A percentile compares a stretch with the other conserved stretches of the same genome.
Conservation (phyloP, 2,797 vertebrate genomes). For the Phataginus tricuspis region DNA sequence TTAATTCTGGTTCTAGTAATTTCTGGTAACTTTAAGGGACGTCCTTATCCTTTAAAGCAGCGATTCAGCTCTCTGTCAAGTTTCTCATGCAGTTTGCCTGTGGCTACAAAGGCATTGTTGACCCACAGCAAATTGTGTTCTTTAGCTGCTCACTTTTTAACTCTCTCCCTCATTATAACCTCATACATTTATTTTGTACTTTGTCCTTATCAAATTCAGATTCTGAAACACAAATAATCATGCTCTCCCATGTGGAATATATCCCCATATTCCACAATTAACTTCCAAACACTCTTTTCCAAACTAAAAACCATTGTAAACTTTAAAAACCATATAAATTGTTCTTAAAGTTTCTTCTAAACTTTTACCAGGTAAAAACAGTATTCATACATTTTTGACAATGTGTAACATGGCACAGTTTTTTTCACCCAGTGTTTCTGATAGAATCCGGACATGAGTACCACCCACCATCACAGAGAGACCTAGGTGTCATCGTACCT, state of each 20-base stretch:
- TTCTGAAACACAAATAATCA: not conserved
- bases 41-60: not conserved
- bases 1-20: not conserved
- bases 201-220: not conserved
- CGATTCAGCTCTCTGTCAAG: not conserved
- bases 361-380: not conserved
- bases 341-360: not conserved
- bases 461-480: no score
- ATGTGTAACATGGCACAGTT: not conserved
- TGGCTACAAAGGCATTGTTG: not conserved
- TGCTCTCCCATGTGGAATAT: not conserved
- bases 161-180: not conserved
- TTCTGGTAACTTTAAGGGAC: not conserved
- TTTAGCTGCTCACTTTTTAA: not conserved
- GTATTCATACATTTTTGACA: not conserved
- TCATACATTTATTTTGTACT: not conserved
- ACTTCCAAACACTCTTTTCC: not conserved
- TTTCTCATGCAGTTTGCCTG: not conserved
- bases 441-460: no score
- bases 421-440: not conserved
- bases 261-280: not conserved
- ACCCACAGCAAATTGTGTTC: not conserved
- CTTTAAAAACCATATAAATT: not conserved
- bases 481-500: no score
- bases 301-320: not conserved